Evolutionary conservation across 2,888 invertebrate species (phyloP).

Genomic region (Xylocampa areola): DNA sequence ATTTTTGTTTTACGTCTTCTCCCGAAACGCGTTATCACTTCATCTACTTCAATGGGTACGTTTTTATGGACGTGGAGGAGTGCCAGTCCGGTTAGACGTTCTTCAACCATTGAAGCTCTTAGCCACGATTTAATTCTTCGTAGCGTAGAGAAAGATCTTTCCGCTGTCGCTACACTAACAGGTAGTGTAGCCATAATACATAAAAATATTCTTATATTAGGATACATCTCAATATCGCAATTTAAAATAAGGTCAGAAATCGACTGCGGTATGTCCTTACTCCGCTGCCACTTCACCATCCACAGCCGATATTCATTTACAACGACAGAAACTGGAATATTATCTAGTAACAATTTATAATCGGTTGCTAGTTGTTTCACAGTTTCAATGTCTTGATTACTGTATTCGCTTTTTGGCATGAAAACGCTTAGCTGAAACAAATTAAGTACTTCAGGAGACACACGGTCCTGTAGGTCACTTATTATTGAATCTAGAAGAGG

Average conservation of each 20-base stretch:
- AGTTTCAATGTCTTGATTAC: neutral
- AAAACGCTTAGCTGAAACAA: neutral
- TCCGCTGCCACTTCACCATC: neutral
- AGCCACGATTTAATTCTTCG: neutral
- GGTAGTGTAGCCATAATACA: neutral
- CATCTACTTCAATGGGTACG: neutral
- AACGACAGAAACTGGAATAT: neutral
- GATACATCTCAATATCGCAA: neutral
- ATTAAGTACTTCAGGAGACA: constrained; percentile 2
- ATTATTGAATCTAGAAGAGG: neutral
- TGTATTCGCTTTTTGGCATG: neutral
- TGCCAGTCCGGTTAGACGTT: too few species aligned
- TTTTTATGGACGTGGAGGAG: too few species aligned
- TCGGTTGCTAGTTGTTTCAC: neutral
- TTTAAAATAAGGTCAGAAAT: neutral
- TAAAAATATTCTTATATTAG: neutral
- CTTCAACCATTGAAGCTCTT: neutral
- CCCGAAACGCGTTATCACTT: neutral
- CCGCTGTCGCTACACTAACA: neutral
- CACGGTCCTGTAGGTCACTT: neutral
- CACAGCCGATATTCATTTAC: neutral
- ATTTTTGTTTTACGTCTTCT: too few species aligned
- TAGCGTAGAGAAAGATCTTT: neutral
- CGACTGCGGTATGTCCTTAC: neutral
- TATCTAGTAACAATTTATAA: neutral